phyloP scores from a whole-genome alignment of 1,140 invertebrate species.

The Hermatobates lingyangjiaoensis region DNA sequence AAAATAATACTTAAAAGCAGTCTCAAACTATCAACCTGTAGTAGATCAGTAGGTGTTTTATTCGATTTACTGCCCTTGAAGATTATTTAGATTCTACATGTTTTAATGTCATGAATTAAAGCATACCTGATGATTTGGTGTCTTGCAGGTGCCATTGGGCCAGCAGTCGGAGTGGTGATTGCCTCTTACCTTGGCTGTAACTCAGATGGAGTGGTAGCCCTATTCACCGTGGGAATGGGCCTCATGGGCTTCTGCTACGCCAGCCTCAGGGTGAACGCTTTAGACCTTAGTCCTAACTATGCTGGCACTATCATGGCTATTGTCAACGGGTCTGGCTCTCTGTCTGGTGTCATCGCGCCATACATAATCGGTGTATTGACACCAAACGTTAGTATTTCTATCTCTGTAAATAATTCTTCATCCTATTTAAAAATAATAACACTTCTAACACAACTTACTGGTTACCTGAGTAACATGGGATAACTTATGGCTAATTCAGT shows the following conservation, averaged over 20 bases:
- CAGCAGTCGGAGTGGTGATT: slow-evolving; percentile 54
- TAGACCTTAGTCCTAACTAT: slow-evolving; percentile 59
- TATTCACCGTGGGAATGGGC: slow-evolving; percentile 47
- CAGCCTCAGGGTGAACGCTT: slow-evolving; percentile 49
- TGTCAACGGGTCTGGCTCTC: slow-evolving; percentile 52
- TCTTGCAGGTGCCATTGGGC: slow-evolving; percentile 44
- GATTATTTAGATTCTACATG: not conserved
- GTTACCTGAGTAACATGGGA: too few relatives aligned
- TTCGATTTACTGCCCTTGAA: too few relatives aligned
- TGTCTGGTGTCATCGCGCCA: slow-evolving; percentile 55
- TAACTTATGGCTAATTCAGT: too few relatives aligned
- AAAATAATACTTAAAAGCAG: too few relatives aligned
- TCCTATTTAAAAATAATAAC: too few relatives aligned
- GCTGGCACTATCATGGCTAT: slow-evolving; percentile 61
- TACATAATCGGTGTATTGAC: slow-evolving; percentile 54
- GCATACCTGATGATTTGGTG: too few relatives aligned
- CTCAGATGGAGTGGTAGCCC: slow-evolving; percentile 33
- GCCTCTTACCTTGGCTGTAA: slow-evolving; percentile 42
- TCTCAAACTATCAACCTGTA: too few relatives aligned
- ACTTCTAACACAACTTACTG: too few relatives aligned
- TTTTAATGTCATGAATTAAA: slow-evolving; percentile 15
- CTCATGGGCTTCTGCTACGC: slow-evolving; percentile 46
- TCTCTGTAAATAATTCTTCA: too few relatives aligned
- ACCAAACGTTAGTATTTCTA: slow-evolving; percentile 44
- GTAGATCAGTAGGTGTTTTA: too few relatives aligned